Evolutionary conservation across 2,888 invertebrate species (phyloP).

Genomic region (Adelognathus sp.): DNA sequence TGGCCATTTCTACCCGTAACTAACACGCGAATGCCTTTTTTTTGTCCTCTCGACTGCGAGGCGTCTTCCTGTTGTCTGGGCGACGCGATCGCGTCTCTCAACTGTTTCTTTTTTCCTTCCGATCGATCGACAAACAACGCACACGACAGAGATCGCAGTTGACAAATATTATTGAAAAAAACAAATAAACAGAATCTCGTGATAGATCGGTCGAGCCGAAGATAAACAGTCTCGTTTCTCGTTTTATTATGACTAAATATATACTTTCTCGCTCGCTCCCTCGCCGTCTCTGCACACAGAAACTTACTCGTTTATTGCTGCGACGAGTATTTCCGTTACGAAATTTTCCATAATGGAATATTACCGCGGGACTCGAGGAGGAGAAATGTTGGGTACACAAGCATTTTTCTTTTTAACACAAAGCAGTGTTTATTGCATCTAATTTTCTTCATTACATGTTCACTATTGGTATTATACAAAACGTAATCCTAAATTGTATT

Average conservation of each 20-base stretch:
- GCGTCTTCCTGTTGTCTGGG: too few relatives aligned
- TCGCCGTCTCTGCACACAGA: not conserved
- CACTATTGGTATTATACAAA: not conserved
- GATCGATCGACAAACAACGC: conserved; percentile 42
- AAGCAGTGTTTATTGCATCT: not conserved
- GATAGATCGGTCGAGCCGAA: not conserved
- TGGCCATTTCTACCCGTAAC: not conserved
- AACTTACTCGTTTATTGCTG: conserved; percentile 28
- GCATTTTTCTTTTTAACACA: not conserved
- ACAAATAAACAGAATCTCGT: conserved; percentile 7
- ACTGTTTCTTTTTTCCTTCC: not conserved
- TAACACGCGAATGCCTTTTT: not conserved
- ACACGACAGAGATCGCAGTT: not conserved
- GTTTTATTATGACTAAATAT: not conserved
- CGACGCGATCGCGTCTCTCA: not conserved
- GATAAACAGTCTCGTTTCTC: conserved; percentile 6
- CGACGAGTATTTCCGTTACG: conserved; percentile 10
- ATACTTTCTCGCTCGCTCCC: not conserved
- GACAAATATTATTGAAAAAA: conserved; percentile 28
- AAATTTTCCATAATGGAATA: conserved; percentile 1
- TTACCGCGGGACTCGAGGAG: not conserved
- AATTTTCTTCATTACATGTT: not conserved
- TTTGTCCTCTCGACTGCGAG: too few relatives aligned
- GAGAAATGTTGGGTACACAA: not conserved
- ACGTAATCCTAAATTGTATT: not conserved